phyloP scores from a whole-genome alignment of 1,140 invertebrate genomes.

The Drosophila pseudoananassae region DNA sequence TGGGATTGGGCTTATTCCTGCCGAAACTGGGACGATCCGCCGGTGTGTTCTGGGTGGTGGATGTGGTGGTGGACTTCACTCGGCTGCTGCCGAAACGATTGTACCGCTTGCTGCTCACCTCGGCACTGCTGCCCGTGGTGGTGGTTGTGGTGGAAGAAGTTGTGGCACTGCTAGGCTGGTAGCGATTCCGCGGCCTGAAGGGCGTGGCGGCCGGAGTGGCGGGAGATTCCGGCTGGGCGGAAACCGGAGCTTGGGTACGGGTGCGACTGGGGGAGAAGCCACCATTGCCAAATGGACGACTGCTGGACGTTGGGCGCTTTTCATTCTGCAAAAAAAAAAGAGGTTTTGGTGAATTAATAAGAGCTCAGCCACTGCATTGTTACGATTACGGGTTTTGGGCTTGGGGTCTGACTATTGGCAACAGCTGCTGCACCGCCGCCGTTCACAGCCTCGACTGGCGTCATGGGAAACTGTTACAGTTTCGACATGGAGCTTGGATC shows the following conservation, averaged over 20 bases:
- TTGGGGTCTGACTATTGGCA: constrained; percentile 13
- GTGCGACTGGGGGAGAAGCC: constrained; percentile 71
- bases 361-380: constrained; percentile 21
- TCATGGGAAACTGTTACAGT: constrained; percentile 81
- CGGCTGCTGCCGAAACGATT: constrained; percentile 70
- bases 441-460: constrained; percentile 59
- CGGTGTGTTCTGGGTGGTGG: constrained; percentile 46
- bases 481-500: constrained; percentile 48
- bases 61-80: constrained; percentile 39
- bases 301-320: constrained; percentile 58
- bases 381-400: constrained; percentile 13
- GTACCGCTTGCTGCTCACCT: constrained; percentile 71
- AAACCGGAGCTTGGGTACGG: constrained; percentile 44
- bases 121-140: constrained; percentile 46
- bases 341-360: constrained; percentile 9
- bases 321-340: constrained; percentile 52
- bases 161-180: constrained; percentile 54
- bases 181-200: constrained; percentile 69
- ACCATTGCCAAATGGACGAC: constrained; percentile 71
- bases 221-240: constrained; percentile 26
- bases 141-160: constrained; percentile 44
- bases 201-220: constrained; percentile 45
- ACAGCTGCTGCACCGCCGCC: constrained; percentile 25
- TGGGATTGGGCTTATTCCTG: constrained; percentile 53
- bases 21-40: constrained; percentile 68